Conservation (phyloP, 2,888 invertebrate species). For the Drosophila yooni region DNA sequence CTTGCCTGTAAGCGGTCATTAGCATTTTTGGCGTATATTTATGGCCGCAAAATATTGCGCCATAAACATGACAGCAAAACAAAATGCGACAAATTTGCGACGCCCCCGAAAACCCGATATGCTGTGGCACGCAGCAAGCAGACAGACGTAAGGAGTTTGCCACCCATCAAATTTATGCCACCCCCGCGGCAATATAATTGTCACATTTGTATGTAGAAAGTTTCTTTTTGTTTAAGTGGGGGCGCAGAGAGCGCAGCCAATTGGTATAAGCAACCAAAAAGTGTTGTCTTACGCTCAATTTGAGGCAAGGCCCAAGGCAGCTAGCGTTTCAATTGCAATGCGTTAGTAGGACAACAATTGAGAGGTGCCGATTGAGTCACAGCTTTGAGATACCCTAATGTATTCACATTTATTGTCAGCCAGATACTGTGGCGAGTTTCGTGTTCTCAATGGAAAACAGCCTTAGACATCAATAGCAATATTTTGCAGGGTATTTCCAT, state of each 20-base stretch:
- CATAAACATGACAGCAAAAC: constrained; percentile 78
- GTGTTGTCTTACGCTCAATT: constrained; percentile 74
- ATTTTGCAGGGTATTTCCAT: background rate
- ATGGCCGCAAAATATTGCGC: constrained; percentile 78
- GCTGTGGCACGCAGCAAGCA: background rate
- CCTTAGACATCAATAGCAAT: background rate
- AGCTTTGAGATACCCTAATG: background rate
- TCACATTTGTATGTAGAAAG: constrained; percentile 58
- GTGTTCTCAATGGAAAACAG: background rate
- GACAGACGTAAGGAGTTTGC: constrained; percentile 1
- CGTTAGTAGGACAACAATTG: constrained; percentile 23
- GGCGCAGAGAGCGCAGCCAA: constrained; percentile 26
- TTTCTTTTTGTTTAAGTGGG: background rate
- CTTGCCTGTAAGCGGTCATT: constrained; percentile 60
- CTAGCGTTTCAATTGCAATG: constrained; percentile 64
- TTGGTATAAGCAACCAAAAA: constrained; percentile 49
- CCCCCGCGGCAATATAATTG: constrained; percentile 70
- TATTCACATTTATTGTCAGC: background rate
- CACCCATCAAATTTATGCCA: constrained; percentile 56
- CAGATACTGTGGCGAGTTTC: background rate
- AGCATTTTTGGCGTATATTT: constrained; percentile 78
- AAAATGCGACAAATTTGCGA: constrained; percentile 80
- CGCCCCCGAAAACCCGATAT: constrained; percentile 26
- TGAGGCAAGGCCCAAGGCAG: constrained; percentile 39
- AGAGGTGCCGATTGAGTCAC: too few species aligned